Base-by-base conservation (phyloP, 1,140 invertebrate species). In the Drosophila albomicans region DNA sequence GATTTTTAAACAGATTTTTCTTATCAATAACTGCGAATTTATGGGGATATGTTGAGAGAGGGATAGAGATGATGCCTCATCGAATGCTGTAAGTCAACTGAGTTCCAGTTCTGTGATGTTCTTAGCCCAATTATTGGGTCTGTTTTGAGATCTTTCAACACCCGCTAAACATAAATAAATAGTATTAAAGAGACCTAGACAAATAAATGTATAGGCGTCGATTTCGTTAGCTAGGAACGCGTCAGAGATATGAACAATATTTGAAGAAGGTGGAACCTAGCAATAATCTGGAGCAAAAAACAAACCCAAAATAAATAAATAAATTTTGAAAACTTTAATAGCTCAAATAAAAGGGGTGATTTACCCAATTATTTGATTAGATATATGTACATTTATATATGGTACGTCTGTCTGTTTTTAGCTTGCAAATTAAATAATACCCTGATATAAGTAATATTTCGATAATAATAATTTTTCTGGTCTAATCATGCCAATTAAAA, bases 11-110 rank as follows among this genome's bases (percentile, higher is more conserved):
- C 38, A 7, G 38, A 13, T 32, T 8, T 54, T 30, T 51, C 61
- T 49, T 43, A 59, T 63, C 41, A 35, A n/a, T 38, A 56, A 57
- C 15, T 64, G 11, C 35, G 35, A 11, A 3, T 38, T 38, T 28
- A 11, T 11, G 10, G 1, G 7, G 25, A 51, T 54, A 13, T 16
- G 13, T 3, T 4, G 43, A 51, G 49, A 16, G 61, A 28, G 2
- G 32, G 11, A 57, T 30, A 28, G 56, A 48, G 79, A 70, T 84
- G 76, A 57, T 88, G 81, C 81, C 81, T 46, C 67, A 71, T 61
- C 81, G 89, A 84, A 70, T 80, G 79, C 88, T 91, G 88, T 91
- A 91, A 88, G 84, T 91, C 81, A 91, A 91, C 88, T 91, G 89
- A 89, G 76, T 56, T 89, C 75, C 78, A 77, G 68, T 72, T 80